Evolutionary conservation across 2,797 vertebrate genomes (phyloP).

Genomic region (Otus scops): DNA sequence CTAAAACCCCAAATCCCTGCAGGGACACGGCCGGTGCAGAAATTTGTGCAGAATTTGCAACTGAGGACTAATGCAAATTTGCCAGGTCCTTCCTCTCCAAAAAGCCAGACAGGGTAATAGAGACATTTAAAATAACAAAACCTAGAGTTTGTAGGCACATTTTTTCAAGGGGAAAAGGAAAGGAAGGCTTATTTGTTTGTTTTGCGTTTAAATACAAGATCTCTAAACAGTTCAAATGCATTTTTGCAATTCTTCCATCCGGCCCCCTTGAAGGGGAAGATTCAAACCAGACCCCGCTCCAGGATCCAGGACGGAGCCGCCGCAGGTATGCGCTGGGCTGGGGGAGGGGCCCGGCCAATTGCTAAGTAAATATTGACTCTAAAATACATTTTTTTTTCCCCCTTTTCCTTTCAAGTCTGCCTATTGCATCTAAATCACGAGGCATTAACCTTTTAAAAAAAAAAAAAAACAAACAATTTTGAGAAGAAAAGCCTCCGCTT

Average conservation of each 20-base stretch:
- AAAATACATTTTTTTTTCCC: not conserved
- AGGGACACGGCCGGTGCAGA: rapidly evolving
- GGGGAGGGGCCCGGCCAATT: not conserved
- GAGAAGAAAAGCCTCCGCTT: not conserved
- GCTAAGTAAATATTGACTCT: constrained; percentile 55
- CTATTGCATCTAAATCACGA: not conserved
- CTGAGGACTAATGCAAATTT: rapidly evolving
- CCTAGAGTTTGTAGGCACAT: not conserved
- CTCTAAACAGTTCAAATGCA: constrained; percentile 11
- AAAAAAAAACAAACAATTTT: not conserved
- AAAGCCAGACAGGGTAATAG: not conserved
- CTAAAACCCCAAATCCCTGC: not conserved
- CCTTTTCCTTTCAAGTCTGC: not conserved
- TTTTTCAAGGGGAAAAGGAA: not conserved
- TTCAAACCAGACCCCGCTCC: constrained; percentile 49
- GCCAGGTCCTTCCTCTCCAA: not conserved
- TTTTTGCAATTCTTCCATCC: constrained; percentile 53
- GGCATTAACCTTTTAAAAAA: not conserved
- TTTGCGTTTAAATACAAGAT: not conserved
- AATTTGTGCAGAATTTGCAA: not conserved
- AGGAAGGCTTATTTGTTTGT: not conserved
- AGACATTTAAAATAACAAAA: not conserved
- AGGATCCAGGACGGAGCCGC: not conserved
- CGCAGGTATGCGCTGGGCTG: constrained; percentile 42
- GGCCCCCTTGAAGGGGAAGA: not conserved